Evolutionary conservation across 2,113 vertebrate genomes (phyloP).

Genomic region (Brienomyrus longianalis): DNA sequence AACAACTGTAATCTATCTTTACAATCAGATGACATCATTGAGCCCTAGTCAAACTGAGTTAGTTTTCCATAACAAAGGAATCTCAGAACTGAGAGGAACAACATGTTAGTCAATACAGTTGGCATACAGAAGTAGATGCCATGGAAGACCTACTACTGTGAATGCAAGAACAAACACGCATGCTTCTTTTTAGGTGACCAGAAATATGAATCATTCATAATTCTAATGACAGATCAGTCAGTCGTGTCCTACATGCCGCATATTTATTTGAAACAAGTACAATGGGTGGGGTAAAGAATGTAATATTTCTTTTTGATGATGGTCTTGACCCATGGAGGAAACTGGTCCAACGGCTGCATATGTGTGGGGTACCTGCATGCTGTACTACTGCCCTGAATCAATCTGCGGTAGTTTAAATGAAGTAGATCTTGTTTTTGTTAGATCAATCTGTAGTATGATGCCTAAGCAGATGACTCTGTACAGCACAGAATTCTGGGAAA

Average conservation of each 20-base stretch:
- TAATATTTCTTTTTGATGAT: neutral
- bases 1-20: constrained; percentile 30
- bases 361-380: neutral
- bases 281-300: neutral
- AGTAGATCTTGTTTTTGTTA: neutral
- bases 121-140: neutral
- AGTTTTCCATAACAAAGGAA: constrained; percentile 28
- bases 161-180: neutral
- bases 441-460: constrained; percentile 32
- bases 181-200: neutral
- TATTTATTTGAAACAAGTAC: neutral
- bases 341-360: neutral
- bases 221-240: neutral
- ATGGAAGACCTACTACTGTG: neutral
- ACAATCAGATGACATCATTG: constrained; percentile 49
- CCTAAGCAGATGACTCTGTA: constrained; percentile 51
- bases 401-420: neutral
- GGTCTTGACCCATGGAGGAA: neutral
- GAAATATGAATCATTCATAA: neutral
- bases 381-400: neutral
- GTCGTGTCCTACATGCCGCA: neutral
- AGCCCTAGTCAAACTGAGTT: constrained; percentile 15
- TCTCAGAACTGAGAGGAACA: neutral
- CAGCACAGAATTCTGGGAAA: constrained; percentile 44
- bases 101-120: neutral